Conservation (phyloP, 2,113 vertebrate species). For the Lamprotornis superbus region DNA sequence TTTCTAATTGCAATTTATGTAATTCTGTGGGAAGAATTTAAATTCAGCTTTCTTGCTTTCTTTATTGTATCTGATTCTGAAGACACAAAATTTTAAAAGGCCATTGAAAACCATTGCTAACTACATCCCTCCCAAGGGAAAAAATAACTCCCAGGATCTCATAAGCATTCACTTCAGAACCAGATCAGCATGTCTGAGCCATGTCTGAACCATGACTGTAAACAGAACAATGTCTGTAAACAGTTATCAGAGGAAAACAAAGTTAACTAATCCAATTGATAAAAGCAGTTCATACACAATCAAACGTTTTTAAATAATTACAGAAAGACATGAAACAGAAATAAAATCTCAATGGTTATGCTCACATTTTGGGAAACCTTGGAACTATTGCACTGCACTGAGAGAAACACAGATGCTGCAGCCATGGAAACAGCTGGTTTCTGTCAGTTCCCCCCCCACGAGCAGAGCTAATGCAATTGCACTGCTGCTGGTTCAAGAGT, state of each 20-base stretch:
- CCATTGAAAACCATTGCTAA: background rate
- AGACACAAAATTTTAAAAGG: background rate
- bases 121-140: background rate
- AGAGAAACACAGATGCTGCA: background rate
- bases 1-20: background rate
- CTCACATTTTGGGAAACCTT: background rate
- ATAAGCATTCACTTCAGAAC: background rate
- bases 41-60: background rate
- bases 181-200: background rate
- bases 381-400: background rate
- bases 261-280: background rate
- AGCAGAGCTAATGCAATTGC: background rate
- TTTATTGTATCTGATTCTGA: background rate
- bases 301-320: background rate
- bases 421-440: slow-evolving; percentile 19
- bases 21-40: background rate
- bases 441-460: background rate
- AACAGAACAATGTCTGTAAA: background rate
- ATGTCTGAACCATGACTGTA: background rate
- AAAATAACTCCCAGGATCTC: background rate
- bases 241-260: background rate
- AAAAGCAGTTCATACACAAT: background rate
- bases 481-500: background rate
- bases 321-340: background rate
- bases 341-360: background rate